phyloP scores from a whole-genome alignment of 2,797 vertebrate species.

The Neopelma chrysocephalum region DNA sequence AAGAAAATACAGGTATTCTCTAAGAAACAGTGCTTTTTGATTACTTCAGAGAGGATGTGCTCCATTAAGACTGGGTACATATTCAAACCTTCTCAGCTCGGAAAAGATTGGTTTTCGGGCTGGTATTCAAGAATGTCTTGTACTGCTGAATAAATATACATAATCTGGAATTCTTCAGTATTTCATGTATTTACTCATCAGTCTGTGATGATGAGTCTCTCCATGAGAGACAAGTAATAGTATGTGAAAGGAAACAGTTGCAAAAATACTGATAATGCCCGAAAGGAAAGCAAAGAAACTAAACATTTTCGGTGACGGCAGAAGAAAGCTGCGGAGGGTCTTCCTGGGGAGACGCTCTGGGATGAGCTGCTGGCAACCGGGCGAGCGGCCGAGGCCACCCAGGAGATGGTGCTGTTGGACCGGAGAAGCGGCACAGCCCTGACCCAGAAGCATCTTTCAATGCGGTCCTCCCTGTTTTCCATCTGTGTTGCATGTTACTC shows the following conservation, averaged over 20 bases:
- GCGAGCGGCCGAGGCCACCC: neutral
- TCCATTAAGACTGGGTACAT: neutral
- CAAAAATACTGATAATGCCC: neutral
- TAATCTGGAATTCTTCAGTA: neutral
- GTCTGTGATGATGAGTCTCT: neutral
- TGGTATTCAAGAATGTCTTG: neutral
- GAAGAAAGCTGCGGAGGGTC: neutral
- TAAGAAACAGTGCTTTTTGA: neutral
- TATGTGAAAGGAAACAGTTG: neutral
- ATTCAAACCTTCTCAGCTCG: neutral
- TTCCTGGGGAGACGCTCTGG: neutral
- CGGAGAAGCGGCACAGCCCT: neutral
- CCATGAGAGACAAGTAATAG: neutral
- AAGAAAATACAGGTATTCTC: neutral
- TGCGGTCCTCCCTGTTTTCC: constrained; percentile 50
- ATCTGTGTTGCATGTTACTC: neutral
- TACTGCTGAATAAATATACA: neutral
- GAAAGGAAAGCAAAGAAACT: neutral
- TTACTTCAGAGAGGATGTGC: neutral
- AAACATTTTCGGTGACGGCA: neutral
- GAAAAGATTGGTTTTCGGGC: neutral
- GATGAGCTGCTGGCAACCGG: neutral
- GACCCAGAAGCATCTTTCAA: constrained; percentile 40
- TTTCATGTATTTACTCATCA: neutral
- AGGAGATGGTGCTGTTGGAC: constrained; percentile 66